phyloP scores from a whole-genome alignment of 2,797 vertebrate genomes.

The Esox masquinongy region DNA sequence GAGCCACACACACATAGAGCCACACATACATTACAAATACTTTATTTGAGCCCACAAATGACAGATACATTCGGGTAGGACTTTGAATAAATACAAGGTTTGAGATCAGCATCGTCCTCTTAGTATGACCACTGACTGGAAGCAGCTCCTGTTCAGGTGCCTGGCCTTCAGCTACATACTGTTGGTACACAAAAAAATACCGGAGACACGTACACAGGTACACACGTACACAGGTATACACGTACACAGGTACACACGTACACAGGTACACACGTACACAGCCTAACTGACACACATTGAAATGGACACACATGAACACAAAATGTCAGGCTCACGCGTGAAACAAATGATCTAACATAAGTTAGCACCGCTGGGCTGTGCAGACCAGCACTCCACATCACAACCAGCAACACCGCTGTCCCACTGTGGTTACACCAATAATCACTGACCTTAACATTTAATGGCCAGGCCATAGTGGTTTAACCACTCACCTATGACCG shows the following conservation, averaged over 20 bases:
- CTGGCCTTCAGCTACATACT: too few relatives aligned
- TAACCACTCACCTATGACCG: slow-evolving; percentile 51
- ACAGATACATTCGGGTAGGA: too few relatives aligned
- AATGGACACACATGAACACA: slow-evolving; percentile 27
- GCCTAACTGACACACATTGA: slow-evolving; percentile 50
- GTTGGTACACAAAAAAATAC: too few relatives aligned
- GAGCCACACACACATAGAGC: too few relatives aligned
- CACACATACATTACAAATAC: too few relatives aligned
- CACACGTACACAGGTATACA: slow-evolving; percentile 61
- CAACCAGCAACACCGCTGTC: slow-evolving; percentile 26
- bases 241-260: slow-evolving; percentile 60
- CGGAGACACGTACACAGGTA: slow-evolving; percentile 34
- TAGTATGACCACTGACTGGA: too few relatives aligned
- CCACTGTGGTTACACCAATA: slow-evolving; percentile 21
- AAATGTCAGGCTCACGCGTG: too few relatives aligned
- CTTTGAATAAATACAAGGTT: too few relatives aligned
- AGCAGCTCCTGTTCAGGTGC: too few relatives aligned
- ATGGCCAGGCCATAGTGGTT: slow-evolving; percentile 37
- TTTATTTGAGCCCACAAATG: too few relatives aligned
- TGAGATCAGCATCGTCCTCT: too few relatives aligned
- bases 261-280: slow-evolving; percentile 56
- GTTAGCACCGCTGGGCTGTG: slow-evolving; percentile 27
- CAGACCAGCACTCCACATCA: slow-evolving; percentile 13
- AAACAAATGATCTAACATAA: neutral
- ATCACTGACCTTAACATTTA: slow-evolving; percentile 59